Evolutionary conservation across 2,888 invertebrate genomes (phyloP), one percentile per base, ranked within the genome.

Genomic region (Atrina japonica): DNA sequence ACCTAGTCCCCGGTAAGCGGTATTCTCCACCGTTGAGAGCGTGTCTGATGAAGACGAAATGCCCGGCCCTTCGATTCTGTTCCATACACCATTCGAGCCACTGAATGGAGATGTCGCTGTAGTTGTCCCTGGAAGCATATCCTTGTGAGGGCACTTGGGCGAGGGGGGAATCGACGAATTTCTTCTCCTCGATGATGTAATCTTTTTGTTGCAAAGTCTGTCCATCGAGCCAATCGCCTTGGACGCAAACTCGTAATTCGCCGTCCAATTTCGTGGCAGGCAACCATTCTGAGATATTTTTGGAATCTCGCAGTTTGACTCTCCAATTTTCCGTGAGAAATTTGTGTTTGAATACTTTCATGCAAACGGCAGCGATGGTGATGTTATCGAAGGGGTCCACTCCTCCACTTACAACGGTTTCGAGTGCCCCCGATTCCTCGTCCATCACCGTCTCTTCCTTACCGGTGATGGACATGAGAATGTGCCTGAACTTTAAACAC

Each of bases 281-380:
- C n/a, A 59, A 27, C 18, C 43, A 25, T 25, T 23, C 23, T 21
- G 35, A 25, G 18, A 41, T 5, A 7, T 45, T 43, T 6, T 43
- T 59, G n/a, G n/a, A 66, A 11, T 49, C 40, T 21, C 41, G 43
- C 6, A 75, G 11, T 23, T 73, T 64, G 1, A 77, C 66, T 41
- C 49, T 41, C 66, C 66, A 77, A 23, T 73, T 53, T 49, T 75
- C 75, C 63, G 70, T 53, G 21, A 75, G 43, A 52, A 74, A 74
- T 40, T 70, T 73, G 11, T 70, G 70, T 40, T 60, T 73, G 35
- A 23, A 78, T 0, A 73, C 59, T n/a, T 67, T 66, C 59, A 73
- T 70, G 29, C 77, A 75, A 2, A 75, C 70, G 5, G 68, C 63
- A 0, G 77, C 75, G 25, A 75, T 75, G 2, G 75, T 75, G 11